Evolutionary conservation across 2,113 vertebrate species (phyloP), one percentile per base, ranked within the genome.

Genomic region (Colius striatus): DNA sequence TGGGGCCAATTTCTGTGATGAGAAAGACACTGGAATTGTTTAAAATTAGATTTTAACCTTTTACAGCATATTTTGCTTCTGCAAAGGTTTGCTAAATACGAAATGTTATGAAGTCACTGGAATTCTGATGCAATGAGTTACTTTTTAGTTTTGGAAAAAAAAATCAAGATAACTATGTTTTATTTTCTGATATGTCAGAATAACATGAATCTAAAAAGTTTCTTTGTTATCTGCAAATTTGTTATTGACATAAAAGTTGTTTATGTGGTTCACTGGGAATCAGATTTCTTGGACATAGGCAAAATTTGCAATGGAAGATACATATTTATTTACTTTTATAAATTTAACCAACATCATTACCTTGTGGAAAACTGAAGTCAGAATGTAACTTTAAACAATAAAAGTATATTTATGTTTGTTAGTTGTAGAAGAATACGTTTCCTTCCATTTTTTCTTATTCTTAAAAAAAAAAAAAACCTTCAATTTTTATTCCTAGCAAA

Each of bases 1-100:
- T 45, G 34, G 34, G 50, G 48, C 57, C 19, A 67, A 62, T 63
- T 95, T 97, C 71, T 94, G 25, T 94, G 51, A 71, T 85, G 58
- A 88, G 81, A 65, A 89, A 90, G 62, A 60, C 23, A 61, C 43
- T 92, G 54, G 53, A 89, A 85, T 63, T 60, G 50, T 63, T 62
- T 70, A 68, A 50, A 3, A 5, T 43, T 45, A 75, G 54, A 30
- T 92, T 89, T 76, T 50, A 66, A 43, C 14, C 43, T 68, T 73
- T 93, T 66, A 29, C 71, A 82, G 34, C 7, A 47, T 54, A 75
- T 92, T 89, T 89, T 82, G 29, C 16, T 95, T 43, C 5, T 71
- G 63, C 29, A 58, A 58, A n/a, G 1, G 34, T 89, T 54, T 58
- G 60, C 27, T 63, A 53, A 83, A 72, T 80, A 66, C 5, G 88